phyloP scores from a whole-genome alignment of 1,140 invertebrate species.

The Semibalanus balanoides region DNA sequence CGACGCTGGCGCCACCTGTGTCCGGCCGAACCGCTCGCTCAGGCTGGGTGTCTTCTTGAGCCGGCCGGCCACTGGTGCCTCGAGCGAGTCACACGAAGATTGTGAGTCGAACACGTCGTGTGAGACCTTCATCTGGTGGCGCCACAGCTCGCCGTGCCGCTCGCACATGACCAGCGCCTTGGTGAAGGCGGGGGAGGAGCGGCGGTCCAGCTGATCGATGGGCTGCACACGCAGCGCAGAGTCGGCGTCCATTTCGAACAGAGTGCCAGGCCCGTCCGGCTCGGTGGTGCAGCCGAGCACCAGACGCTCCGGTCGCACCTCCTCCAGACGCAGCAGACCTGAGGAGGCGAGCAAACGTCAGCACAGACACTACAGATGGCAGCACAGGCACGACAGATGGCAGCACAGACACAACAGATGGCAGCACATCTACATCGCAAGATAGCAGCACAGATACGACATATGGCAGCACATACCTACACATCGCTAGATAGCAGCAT shows the following conservation, averaged over 20 bases:
- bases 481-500: no score
- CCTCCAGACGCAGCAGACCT: slow-evolving; percentile 28
- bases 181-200: slow-evolving; percentile 11
- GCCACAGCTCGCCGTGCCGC: neutral
- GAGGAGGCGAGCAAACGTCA: slow-evolving; percentile 7
- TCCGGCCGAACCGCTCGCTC: neutral
- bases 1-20: neutral
- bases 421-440: no score
- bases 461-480: no score
- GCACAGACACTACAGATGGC: no score
- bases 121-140: neutral
- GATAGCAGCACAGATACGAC: no score
- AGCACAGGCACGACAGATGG: no score
- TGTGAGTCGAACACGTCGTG: neutral
- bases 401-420: no score
- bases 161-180: slow-evolving; percentile 12
- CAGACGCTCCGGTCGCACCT: slow-evolving; percentile 27
- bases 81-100: no score
- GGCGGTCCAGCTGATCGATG: slow-evolving; percentile 16
- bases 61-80: no score
- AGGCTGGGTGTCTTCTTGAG: neutral
- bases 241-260: slow-evolving; percentile 30
- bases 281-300: slow-evolving; percentile 30
- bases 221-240: slow-evolving; percentile 26
- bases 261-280: slow-evolving; percentile 25